Percentiles rank a stretch among this genome's conserved stretches.
These are phyloP conservation scores for Podilymbus podiceps DNA, from an alignment of 2,113 vertebrate species.

Conservation along the genomic window DNA sequence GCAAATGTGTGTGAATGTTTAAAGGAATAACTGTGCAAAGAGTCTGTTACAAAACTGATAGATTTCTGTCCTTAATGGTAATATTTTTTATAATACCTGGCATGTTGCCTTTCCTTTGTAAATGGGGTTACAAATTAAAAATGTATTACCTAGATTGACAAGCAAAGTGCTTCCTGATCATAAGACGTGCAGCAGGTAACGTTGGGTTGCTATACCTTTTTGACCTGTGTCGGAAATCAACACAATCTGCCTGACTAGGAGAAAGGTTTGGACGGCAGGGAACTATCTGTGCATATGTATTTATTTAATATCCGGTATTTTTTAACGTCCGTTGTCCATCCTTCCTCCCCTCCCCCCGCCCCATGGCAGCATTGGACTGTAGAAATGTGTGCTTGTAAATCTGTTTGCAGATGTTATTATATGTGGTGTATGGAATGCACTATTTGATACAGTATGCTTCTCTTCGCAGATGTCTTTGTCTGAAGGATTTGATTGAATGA, in stretches of 20 bases:
- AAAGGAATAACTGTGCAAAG: not conserved
- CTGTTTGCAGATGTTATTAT: not conserved
- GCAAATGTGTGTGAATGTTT: not conserved
- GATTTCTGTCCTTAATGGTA: not conserved
- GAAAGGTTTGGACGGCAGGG: not conserved
- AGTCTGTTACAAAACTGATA: not conserved
- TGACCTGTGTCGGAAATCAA: not conserved
- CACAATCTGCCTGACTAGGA: not conserved
- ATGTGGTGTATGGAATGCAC: not conserved
- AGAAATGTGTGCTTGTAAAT: not conserved
- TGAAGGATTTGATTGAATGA: constrained; percentile 53
- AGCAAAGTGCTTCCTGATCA: not conserved
- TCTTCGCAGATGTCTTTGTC: not conserved
- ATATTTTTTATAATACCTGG: not conserved
- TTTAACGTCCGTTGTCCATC: not conserved
- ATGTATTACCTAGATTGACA: not conserved
- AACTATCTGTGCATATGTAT: not conserved
- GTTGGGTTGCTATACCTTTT: not conserved
- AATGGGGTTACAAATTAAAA: constrained; percentile 17
- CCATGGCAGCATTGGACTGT: not conserved
- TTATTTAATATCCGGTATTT: not conserved
- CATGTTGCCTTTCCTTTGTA: not conserved
- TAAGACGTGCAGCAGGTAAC: not conserved
- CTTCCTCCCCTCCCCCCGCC: not conserved
- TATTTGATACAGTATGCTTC: not conserved